These are phyloP conservation scores for Gymnoscelis rufifasciata DNA, from an alignment of 2,888 invertebrate genomes.

Conservation along the genomic window DNA sequence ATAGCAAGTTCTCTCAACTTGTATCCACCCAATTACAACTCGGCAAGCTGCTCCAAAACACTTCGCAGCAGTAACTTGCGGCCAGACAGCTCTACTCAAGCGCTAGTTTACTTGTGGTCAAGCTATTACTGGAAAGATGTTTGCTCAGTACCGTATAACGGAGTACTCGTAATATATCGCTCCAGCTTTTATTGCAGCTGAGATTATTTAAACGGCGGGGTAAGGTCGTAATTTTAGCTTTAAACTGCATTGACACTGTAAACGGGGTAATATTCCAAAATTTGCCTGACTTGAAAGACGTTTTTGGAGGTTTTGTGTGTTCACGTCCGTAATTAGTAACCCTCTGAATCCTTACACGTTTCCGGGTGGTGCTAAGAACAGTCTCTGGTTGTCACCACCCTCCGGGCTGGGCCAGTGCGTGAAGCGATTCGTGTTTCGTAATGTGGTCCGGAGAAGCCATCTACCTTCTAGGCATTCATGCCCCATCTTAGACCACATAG, in stretches of 20 bases:
- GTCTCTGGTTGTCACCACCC: no score
- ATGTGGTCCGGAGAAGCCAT: no score
- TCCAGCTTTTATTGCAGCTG: conserved; percentile 54
- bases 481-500: no score
- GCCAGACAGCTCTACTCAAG: conserved; percentile 20
- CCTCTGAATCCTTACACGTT: no score
- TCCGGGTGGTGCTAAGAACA: no score
- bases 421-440: no score
- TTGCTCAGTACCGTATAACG: conserved; percentile 48
- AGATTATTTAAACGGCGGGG: conserved; percentile 61
- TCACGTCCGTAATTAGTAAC: no score
- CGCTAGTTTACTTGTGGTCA: conserved; percentile 33
- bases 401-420: no score
- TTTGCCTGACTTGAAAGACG: no score
- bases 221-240: conserved; percentile 48
- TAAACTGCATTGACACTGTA: conserved; percentile 1
- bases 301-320: no score
- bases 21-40: neutral
- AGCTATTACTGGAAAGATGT: conserved; percentile 47
- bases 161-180: conserved; percentile 57
- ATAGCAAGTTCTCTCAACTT: neutral
- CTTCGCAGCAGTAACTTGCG: neutral
- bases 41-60: neutral
- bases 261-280: neutral
- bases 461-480: no score